Evolutionary conservation across 2,113 vertebrate genomes (phyloP).

Genomic region (Thinocorus orbignyianus): DNA sequence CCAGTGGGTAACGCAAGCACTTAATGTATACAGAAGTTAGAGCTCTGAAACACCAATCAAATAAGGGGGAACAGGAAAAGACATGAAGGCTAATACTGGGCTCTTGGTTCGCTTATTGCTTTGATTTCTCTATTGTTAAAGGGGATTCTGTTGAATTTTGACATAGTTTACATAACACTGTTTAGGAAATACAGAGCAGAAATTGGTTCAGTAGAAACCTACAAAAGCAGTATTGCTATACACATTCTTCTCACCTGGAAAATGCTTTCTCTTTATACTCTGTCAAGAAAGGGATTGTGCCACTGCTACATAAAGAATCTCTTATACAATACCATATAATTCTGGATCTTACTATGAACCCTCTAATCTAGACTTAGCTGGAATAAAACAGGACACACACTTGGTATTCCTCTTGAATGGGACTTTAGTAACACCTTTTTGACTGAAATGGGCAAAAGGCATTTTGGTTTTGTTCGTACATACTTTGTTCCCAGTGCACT

Average conservation of each 20-base stretch:
- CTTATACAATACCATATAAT: neutral
- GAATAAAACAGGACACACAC: neutral
- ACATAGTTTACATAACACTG: neutral
- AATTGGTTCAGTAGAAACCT: neutral
- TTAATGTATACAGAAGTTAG: fast-evolving
- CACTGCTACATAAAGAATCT: neutral
- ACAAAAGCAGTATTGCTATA: neutral
- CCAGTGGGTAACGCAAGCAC: neutral
- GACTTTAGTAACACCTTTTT: neutral
- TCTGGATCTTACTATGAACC: neutral
- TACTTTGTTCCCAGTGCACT: neutral
- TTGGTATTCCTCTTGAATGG: neutral
- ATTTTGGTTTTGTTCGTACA: neutral
- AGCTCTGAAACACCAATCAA: neutral
- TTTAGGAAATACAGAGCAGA: neutral
- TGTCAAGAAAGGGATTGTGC: neutral
- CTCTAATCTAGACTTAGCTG: neutral
- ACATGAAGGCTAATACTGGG: neutral
- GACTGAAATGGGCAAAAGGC: neutral
- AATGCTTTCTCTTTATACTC: neutral
- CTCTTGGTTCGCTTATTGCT: neutral
- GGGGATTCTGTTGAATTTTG: neutral
- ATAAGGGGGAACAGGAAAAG: neutral
- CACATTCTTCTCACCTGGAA: neutral
- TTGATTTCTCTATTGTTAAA: neutral